A percentile compares a stretch with the other conserved stretches of the same genome.
Evolutionary conservation across 1,140 invertebrate genomes (phyloP).

Genomic region (Hycleus cichorii): DNA sequence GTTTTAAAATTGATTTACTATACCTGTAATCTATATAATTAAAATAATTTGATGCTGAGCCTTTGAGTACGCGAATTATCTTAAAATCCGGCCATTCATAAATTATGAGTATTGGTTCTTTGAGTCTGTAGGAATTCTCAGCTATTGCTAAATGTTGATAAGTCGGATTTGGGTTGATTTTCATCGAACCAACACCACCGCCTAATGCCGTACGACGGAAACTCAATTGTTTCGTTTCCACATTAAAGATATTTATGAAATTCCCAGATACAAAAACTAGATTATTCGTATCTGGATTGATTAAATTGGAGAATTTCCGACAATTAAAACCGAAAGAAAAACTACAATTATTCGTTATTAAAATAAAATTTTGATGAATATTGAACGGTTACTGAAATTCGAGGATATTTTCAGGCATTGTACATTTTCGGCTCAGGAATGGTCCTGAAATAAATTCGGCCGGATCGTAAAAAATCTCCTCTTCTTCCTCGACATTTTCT

Average conservation of each 20-base stretch:
- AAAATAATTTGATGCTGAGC: constrained; percentile 63
- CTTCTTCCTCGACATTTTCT: constrained; percentile 24
- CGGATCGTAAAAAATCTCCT: constrained; percentile 25
- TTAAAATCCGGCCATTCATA: constrained; percentile 75
- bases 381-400: constrained; percentile 35
- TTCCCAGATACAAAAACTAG: constrained; percentile 75
- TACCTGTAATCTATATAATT: constrained; percentile 72
- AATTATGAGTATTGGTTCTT: constrained; percentile 71
- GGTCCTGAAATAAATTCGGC: constrained; percentile 36
- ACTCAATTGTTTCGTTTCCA: constrained; percentile 54
- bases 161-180: constrained; percentile 45
- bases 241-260: constrained; percentile 67
- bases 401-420: constrained; percentile 35
- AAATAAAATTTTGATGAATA: background rate
- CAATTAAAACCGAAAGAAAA: constrained; percentile 86
- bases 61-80: constrained; percentile 64
- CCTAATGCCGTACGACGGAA: constrained; percentile 66
- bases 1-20: background rate
- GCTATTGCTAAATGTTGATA: constrained; percentile 36
- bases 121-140: constrained; percentile 58
- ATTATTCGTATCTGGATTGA: constrained; percentile 61
- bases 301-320: constrained; percentile 69
- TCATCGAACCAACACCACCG: constrained; percentile 69
- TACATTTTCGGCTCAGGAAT: constrained; percentile 27
- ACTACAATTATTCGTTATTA: constrained; percentile 40